Evolutionary conservation across 2,797 vertebrate genomes (phyloP).

Genomic region (Peromyscus attwateri): DNA sequence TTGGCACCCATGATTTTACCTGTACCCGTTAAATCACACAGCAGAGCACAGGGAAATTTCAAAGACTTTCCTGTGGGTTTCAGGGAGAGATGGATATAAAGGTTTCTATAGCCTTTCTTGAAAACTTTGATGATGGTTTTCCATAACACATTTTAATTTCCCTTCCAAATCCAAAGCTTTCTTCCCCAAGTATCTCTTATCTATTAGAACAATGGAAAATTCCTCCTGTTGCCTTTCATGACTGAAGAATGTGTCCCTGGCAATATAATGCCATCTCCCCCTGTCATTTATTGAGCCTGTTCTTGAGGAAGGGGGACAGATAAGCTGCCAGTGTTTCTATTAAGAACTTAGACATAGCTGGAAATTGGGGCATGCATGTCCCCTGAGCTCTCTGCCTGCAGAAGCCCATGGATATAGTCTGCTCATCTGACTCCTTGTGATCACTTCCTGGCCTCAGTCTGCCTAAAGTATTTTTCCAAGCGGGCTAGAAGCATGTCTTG

Average conservation of each 20-base stretch:
- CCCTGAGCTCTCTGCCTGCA: neutral
- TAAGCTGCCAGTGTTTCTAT: neutral
- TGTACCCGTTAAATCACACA: neutral
- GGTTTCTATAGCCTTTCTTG: neutral
- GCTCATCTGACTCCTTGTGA: neutral
- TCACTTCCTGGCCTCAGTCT: accelerated
- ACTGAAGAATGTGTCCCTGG: neutral
- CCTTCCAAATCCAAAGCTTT: neutral
- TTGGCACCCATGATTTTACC: neutral
- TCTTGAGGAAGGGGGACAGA: too few relatives aligned
- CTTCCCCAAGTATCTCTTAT: neutral
- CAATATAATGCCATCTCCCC: accelerated
- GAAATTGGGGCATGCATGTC: neutral
- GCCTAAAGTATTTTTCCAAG: neutral
- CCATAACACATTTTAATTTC: neutral
- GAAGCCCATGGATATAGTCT: neutral
- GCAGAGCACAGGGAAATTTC: neutral
- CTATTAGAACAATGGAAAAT: accelerated
- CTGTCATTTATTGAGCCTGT: neutral
- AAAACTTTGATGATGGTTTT: neutral
- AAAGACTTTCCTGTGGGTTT: neutral
- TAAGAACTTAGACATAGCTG: neutral
- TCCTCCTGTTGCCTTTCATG: neutral
- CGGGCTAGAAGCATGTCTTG: neutral
- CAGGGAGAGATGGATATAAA: neutral